Evolutionary conservation across 2,888 invertebrate genomes (phyloP), one percentile per base, ranked within the genome.

Genomic region (Limnephilus lunatus): DNA sequence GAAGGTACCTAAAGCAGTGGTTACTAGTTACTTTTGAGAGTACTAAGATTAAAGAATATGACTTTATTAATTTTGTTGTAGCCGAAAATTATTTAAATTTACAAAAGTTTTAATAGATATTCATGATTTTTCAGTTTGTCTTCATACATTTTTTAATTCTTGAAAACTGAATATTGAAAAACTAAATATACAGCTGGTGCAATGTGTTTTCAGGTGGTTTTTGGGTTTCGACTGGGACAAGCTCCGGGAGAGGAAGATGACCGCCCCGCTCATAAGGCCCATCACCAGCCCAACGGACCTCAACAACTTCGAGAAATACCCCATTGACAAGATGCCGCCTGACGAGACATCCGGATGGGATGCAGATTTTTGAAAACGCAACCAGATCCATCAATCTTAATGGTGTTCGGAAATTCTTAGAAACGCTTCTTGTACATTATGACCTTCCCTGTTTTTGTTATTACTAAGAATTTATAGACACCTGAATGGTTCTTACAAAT

Each of bases 321-420:
- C 98, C 25, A 97, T 97, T 89, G 98, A 98, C 94, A 97, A 97
- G 93, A 96, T 98, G 93, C 98, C 99, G 2, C 98, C 98, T 0
- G 98, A 99, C 94, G 99, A 99, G 95, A 96, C 96, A 81, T 98
- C 98, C 14, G 99, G 99, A 48, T 99, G 99, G 99, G 99, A 99
- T 95, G 96, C 96, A 93, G 97, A 98, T 94, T 99, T 99, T 95
- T 99, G 95, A 96, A 68, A 68, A 68, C 25, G 25, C 68, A 68
- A 68, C 19, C 68, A 68, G 0, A 25, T 68, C 68, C 25, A 68
- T 68, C 25, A 9, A 68, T 68, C 25, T 68, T n/a, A 82, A 30
- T 25, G 48, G 30, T n/a, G 30, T 86, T 44, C 25, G 25, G 14
- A 44, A n/a, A 86, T 39, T 44, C 12, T 12, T 31, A 9, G 25